Conservation (phyloP, 2,113 vertebrate genomes). For the Atractosteus spatula region DNA sequence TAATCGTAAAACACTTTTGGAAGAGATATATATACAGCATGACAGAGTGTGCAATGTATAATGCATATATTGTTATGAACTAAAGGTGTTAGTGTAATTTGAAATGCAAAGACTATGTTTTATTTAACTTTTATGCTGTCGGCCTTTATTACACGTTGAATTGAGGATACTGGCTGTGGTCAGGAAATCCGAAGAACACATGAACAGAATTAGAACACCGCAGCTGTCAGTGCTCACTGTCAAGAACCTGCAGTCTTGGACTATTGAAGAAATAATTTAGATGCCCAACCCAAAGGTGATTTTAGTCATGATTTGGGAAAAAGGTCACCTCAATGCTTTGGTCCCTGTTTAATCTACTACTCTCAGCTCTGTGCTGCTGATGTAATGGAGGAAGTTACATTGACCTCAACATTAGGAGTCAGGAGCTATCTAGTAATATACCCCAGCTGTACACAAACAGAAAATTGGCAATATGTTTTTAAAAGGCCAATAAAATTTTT, state of each 20-base stretch:
- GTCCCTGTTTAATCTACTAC: too few species aligned
- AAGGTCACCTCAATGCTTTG: too few species aligned
- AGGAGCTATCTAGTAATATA: neutral
- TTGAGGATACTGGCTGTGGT: neutral
- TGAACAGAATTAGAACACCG: neutral
- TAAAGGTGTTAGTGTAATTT: neutral
- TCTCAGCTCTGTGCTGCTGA: too few species aligned
- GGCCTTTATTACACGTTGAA: neutral
- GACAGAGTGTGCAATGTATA: too few species aligned
- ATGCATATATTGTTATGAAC: neutral
- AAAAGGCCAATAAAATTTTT: slow-evolving; percentile 24
- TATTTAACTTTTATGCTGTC: too few species aligned
- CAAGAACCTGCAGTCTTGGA: neutral
- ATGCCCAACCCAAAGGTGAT: neutral
- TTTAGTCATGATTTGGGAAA: neutral
- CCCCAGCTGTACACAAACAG: neutral
- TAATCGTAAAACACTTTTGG: too few species aligned
- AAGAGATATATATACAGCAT: too few species aligned
- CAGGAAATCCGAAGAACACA: slow-evolving; percentile 6
- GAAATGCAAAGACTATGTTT: neutral
- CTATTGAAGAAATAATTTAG: neutral
- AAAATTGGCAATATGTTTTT: slow-evolving; percentile 15
- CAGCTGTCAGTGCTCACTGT: neutral
- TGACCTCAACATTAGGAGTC: too few species aligned
- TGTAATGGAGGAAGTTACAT: too few species aligned